Percentiles rank a stretch among this genome's conserved stretches.
Conservation (phyloP, 2,113 vertebrate genomes). For the Corvus hawaiiensis region DNA sequence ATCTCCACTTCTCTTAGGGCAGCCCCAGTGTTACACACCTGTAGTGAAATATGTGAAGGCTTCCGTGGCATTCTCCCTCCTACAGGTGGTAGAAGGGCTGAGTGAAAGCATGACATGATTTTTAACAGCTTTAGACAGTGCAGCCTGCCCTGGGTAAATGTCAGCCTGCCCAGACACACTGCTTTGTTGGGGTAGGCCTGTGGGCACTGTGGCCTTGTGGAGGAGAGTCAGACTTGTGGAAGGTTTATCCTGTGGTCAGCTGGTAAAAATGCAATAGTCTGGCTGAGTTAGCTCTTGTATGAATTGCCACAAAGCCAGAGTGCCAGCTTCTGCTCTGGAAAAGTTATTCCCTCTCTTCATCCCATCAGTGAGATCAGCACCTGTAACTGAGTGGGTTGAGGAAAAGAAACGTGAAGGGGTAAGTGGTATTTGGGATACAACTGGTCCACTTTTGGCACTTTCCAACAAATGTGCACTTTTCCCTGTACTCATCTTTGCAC, state of each 20-base stretch:
- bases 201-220: background rate
- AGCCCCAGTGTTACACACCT: background rate
- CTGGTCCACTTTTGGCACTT: background rate
- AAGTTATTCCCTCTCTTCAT: background rate
- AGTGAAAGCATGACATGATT: background rate
- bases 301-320: background rate
- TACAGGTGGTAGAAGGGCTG: background rate
- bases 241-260: background rate
- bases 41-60: background rate
- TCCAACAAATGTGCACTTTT: background rate
- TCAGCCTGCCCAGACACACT: background rate
- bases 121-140: background rate
- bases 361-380: background rate
- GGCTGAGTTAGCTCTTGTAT: background rate
- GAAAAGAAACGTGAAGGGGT: background rate
- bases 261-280: background rate
- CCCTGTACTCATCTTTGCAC: background rate
- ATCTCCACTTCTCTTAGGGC: background rate
- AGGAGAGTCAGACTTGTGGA: background rate
- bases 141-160: background rate
- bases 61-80: background rate
- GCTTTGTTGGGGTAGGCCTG: background rate
- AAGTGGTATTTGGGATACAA: background rate
- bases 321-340: background rate
- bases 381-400: background rate